A percentile compares a stretch with the other conserved stretches of the same genome.
phyloP scores from a whole-genome alignment of 2,797 vertebrate genomes.

The Falco peregrinus region DNA sequence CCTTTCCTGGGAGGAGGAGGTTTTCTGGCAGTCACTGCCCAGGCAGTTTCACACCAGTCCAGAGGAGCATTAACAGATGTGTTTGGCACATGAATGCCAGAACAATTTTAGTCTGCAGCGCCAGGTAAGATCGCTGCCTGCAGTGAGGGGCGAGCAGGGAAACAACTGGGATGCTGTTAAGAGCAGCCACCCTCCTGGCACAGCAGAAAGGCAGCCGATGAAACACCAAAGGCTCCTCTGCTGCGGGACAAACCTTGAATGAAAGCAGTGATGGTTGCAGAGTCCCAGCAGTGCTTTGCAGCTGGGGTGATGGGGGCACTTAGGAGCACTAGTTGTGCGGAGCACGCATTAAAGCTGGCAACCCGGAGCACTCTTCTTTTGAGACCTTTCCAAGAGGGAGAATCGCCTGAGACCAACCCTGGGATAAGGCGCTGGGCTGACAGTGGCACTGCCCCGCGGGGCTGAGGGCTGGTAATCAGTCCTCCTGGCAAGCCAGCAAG shows the following conservation, averaged over 20 bases:
- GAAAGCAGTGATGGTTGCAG: neutral
- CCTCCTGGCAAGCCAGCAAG: neutral
- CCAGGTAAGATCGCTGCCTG: neutral
- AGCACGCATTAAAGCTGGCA: fast-evolving
- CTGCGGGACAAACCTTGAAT: fast-evolving
- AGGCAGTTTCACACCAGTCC: neutral
- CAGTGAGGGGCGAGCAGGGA: neutral
- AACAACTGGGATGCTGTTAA: fast-evolving
- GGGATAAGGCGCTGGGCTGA: fast-evolving
- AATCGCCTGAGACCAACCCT: fast-evolving
- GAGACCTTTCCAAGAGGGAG: neutral
- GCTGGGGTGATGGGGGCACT: fast-evolving
- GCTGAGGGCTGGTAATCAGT: neutral
- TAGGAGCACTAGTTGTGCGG: fast-evolving
- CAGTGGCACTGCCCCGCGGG: neutral
- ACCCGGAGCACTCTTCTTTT: neutral
- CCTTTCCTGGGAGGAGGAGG: neutral
- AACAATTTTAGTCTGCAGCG: neutral
- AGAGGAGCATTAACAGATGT: neutral
- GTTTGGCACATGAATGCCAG: fast-evolving
- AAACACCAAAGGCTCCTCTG: neutral
- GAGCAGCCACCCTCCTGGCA: fast-evolving
- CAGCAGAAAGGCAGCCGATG: fast-evolving
- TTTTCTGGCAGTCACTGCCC: neutral
- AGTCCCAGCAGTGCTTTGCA: fast-evolving